Evolutionary conservation across 2,888 invertebrate genomes (phyloP), one percentile per base, ranked within the genome.

Genomic region (Trissolcus japonicus): DNA sequence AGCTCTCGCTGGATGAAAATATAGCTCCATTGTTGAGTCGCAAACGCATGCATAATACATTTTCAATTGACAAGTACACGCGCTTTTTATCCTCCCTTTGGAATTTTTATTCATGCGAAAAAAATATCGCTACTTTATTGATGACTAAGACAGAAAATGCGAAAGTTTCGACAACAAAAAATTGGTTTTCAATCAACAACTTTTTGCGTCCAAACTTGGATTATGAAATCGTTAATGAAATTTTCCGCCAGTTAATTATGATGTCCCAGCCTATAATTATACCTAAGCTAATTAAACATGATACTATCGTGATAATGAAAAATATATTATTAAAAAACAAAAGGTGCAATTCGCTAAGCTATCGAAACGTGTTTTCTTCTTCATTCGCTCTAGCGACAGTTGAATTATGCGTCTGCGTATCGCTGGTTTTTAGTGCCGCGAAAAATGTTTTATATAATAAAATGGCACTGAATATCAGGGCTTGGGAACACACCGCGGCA

Each of bases 391-490:
- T 46, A 0, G 46, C 16, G 4, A 46, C n/a, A 14, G 46, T 46
- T 46, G 46, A 16, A 46, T 46, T 59, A 48, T 68, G 48, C 60
- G 41, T 48, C 7, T 54, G n/a, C 25, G 25, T 60, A 50, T 25
- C 60, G 41, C 60, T 21, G 41, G 41, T n/a, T 66, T 60, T 51
- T 66, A 50, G 21, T 48, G 40, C 19, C 41, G 7, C 4, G 21
- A 55, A 63, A 63, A 63, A 59, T 69, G 41, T 56, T 76, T 60
- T 72, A 35, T 68, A 54, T 63, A 55, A 73, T 73, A 60, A 77
- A 77, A 77, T 65, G 55, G 55, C 46, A 63, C 54, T 14, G 54
- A 21, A 55, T 66, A 77, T 67, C 56, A 19, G 21, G n/a, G 56
- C 51, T 62, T 2, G 48, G 21, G 35, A 65, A 71, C 54, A 60